These are phyloP conservation scores for Dendrocincla tyrannina DNA, from an alignment of 2,797 vertebrate genomes.

Conservation along the genomic window DNA sequence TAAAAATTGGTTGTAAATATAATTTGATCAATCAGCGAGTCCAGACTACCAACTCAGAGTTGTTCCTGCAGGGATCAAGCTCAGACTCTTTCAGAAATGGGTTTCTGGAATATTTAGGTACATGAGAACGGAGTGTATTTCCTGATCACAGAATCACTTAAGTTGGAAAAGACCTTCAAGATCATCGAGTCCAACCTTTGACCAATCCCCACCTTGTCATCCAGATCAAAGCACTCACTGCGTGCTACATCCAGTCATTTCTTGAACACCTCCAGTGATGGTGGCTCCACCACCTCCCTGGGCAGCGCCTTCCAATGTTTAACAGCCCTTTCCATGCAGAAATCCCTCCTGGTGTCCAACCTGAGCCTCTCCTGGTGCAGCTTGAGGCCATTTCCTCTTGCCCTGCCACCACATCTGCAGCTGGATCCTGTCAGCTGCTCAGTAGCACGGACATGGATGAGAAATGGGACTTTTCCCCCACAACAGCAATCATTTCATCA, in stretches of 20 bases:
- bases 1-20: not conserved
- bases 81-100: not conserved
- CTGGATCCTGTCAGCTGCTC: not conserved
- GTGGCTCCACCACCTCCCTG: not conserved
- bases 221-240: not conserved
- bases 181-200: not conserved
- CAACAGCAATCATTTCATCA: not conserved
- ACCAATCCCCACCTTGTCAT: accelerated
- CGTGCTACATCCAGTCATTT: not conserved
- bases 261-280: not conserved
- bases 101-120: not conserved
- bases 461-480: not conserved
- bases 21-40: not conserved
- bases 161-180: not conserved
- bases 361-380: not conserved
- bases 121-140: not conserved
- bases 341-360: not conserved
- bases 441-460: accelerated
- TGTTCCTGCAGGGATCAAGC: not conserved
- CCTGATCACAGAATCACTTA: not conserved
- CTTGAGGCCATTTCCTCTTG: not conserved
- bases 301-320: not conserved
- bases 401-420: not conserved
- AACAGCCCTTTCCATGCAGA: not conserved
- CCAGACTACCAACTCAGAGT: not conserved